Base-by-base conservation (phyloP, 2,113 vertebrate genomes). In the Sylvilagus bachmani region DNA sequence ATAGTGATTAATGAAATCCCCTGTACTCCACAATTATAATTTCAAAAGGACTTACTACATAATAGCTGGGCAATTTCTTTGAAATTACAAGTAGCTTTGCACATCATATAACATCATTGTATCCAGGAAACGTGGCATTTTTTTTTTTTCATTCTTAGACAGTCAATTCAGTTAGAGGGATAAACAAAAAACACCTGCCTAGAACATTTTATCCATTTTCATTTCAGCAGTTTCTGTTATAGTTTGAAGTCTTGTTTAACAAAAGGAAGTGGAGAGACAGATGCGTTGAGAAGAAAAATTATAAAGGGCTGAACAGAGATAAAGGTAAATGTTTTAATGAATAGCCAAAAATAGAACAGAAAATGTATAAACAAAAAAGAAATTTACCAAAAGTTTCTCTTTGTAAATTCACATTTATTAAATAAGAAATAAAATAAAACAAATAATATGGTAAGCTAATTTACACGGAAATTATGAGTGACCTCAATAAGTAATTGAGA, bases 111-210 rank as follows among this genome's bases (percentile, higher is more conserved):
- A 78, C 64, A 90, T 73, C 31, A 92, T 51, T 53, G 14, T 85
- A 95, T 87, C 86, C 73, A 82, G 70, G 75, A 94, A 81, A 83
- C 25, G 22, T 81, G 27, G 2, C 2, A n/a, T 58, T 70, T 24
- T 86, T 17, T n/a, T 19, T 27, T 5, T 78, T 24, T 10, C 29
- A 17, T 36, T 86, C 25, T 86, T 80, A 91, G 66, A 33, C 31
- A 84, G 67, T 93, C 83, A 93, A 9, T 91, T 62, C 62, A 82
- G 17, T 85, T 79, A 95, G 10, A 58, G 22, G 19, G 14, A 95
- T 79, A 97, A 96, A 92, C 95, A 91, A 94, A 44, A 96, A 95
- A 93, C 55, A 93, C 25, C 84, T 94, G 67, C 80, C 16, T 75
- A 27, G 4, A 93, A 79, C 77, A 90, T 80, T 94, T 86, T 69